These are phyloP conservation scores for Microctenopoma stevenorrisi DNA, from an alignment of 2,797 vertebrate species.

Conservation along the genomic window DNA sequence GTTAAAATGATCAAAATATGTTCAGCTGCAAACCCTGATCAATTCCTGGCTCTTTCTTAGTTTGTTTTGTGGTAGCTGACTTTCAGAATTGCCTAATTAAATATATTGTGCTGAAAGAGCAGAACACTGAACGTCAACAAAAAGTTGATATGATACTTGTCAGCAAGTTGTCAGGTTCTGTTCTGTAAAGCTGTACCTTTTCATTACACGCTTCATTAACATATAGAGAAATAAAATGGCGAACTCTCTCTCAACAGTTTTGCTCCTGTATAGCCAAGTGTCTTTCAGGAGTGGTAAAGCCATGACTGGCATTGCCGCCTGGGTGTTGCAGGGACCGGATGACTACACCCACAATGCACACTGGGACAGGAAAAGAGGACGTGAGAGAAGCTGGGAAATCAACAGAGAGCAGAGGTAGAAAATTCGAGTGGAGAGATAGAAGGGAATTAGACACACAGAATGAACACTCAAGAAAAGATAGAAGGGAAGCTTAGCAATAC, in stretches of 20 bases:
- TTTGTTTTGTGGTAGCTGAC: neutral
- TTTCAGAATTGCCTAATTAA: neutral
- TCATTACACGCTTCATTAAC: no score
- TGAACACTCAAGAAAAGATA: no score
- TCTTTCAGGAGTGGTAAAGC: slow-evolving; percentile 38
- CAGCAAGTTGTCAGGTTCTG: no score
- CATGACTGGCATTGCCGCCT: slow-evolving; percentile 40
- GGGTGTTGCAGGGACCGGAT: slow-evolving; percentile 41
- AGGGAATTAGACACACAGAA: no score
- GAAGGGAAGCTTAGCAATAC: slow-evolving; percentile 63
- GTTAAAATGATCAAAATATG: neutral
- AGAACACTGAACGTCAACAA: no score
- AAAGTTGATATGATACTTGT: no score
- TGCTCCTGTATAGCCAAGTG: neutral
- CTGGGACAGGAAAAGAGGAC: slow-evolving; percentile 64
- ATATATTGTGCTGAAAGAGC: no score
- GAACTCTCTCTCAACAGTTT: neutral
- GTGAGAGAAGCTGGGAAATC: slow-evolving; percentile 34
- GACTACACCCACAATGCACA: slow-evolving; percentile 51
- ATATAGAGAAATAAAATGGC: no score
- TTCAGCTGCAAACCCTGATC: neutral
- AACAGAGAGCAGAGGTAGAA: slow-evolving; percentile 36
- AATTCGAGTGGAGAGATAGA: slow-evolving; percentile 45
- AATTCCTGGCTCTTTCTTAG: neutral
- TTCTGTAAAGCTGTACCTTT: no score